phyloP scores from a whole-genome alignment of 2,797 vertebrate genomes.

The Garrulus glandarius region DNA sequence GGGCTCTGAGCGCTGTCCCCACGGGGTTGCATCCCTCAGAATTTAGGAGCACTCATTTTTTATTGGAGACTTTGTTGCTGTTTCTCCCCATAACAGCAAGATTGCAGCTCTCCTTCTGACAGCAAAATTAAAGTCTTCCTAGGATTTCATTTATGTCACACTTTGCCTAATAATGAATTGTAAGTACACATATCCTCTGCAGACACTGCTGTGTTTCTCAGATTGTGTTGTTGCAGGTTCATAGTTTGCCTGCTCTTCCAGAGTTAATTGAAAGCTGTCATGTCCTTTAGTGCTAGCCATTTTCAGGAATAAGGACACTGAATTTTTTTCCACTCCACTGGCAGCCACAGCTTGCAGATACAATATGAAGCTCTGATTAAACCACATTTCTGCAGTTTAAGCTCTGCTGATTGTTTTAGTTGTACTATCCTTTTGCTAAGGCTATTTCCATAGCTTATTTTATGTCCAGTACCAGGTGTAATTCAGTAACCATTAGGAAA shows the following conservation, averaged over 20 bases:
- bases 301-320: not conserved
- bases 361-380: not conserved
- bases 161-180: not conserved
- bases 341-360: not conserved
- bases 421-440: not conserved
- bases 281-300: not conserved
- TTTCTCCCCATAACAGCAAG: not conserved
- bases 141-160: not conserved
- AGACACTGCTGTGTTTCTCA: not conserved
- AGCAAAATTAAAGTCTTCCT: not conserved
- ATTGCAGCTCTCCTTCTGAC: not conserved
- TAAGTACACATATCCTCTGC: not conserved
- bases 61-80: not conserved
- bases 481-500: not conserved
- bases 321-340: not conserved
- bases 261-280: not conserved
- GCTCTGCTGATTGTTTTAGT: not conserved
- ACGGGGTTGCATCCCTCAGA: not conserved
- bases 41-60: accelerated
- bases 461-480: not conserved
- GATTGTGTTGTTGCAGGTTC: not conserved
- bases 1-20: not conserved
- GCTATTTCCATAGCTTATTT: not conserved
- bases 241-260: not conserved
- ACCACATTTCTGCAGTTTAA: not conserved